phyloP scores from a whole-genome alignment of 2,888 invertebrate species.

The Habroteleia sp. region DNA sequence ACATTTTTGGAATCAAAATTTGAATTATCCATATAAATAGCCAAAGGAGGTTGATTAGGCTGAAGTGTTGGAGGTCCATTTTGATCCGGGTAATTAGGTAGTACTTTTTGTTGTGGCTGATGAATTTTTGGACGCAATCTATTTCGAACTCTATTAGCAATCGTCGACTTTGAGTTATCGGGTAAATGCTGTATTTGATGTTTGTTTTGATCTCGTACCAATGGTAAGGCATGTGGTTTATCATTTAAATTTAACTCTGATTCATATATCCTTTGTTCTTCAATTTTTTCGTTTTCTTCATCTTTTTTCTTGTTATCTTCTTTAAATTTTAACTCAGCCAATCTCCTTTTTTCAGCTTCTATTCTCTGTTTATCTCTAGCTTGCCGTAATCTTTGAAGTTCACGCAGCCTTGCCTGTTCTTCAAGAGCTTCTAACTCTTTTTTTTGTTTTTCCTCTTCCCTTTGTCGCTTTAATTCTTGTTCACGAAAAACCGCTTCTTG shows the following conservation, averaged over 20 bases:
- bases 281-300: conserved; percentile 41
- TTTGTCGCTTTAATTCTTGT: conserved; percentile 73
- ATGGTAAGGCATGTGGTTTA: conserved; percentile 67
- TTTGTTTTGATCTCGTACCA: conserved; percentile 70
- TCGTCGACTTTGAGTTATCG: conserved; percentile 65
- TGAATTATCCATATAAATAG: conserved; percentile 87
- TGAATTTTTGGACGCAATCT: conserved; percentile 66
- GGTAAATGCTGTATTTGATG: conserved; percentile 69
- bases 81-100: conserved; percentile 58
- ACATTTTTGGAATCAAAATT: conserved; percentile 80
- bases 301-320: conserved; percentile 66
- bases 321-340: conserved; percentile 69
- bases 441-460: conserved; percentile 73
- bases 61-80: conserved; percentile 70
- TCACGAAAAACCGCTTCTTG: conserved; percentile 69
- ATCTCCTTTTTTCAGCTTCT: conserved; percentile 70
- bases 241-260: conserved; percentile 43
- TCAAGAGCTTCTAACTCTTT: conserved; percentile 75
- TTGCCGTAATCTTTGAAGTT: conserved; percentile 74
- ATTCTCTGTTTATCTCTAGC: conserved; percentile 72
- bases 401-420: conserved; percentile 73
- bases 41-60: conserved; percentile 92
- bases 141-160: conserved; percentile 62
- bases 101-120: conserved; percentile 66
- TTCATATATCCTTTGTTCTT: conserved; percentile 17